Percentiles rank a stretch among this genome's conserved stretches.
These are phyloP conservation scores for Watsonalla binaria DNA, from an alignment of 2,888 invertebrate genomes.

Conservation along the genomic window DNA sequence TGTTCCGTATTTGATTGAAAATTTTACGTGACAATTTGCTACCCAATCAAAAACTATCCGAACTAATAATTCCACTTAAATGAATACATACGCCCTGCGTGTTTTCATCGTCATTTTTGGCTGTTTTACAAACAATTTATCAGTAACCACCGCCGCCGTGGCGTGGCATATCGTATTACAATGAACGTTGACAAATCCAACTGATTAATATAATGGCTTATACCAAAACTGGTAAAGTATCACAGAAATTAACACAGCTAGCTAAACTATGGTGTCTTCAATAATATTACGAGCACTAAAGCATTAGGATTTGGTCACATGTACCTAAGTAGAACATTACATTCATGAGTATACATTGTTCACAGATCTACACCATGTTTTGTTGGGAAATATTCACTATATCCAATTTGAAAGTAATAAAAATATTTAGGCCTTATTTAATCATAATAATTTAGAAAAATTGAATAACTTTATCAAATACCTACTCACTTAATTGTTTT, in stretches of 20 bases:
- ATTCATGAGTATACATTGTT: slow-evolving; percentile 2
- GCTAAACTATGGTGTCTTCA: slow-evolving; percentile 69
- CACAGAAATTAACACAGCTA: slow-evolving; percentile 77
- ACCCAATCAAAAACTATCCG: too few species aligned
- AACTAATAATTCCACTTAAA: neutral
- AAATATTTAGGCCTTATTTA: slow-evolving; percentile 25
- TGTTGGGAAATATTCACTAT: neutral
- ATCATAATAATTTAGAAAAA: slow-evolving; percentile 10
- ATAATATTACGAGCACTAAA: slow-evolving; percentile 48
- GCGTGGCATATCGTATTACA: neutral
- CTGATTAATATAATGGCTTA: slow-evolving; percentile 53
- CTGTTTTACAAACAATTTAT: neutral
- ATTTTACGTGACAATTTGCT: too few species aligned
- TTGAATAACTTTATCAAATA: slow-evolving; percentile 9
- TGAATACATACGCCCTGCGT: neutral
- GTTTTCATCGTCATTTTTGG: neutral
- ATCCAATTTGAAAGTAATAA: too few species aligned
- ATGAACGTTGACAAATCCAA: slow-evolving; percentile 6
- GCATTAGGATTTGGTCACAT: slow-evolving; percentile 59
- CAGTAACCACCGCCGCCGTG: neutral
- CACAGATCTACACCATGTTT: neutral
- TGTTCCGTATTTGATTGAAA: too few species aligned
- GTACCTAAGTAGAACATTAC: slow-evolving; percentile 25
- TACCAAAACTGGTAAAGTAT: slow-evolving; percentile 75
- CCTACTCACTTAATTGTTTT: slow-evolving; percentile 1